Percentiles rank a stretch among this genome's conserved stretches.
Conservation (phyloP, 2,888 invertebrate genomes). For the Pteria penguin region DNA sequence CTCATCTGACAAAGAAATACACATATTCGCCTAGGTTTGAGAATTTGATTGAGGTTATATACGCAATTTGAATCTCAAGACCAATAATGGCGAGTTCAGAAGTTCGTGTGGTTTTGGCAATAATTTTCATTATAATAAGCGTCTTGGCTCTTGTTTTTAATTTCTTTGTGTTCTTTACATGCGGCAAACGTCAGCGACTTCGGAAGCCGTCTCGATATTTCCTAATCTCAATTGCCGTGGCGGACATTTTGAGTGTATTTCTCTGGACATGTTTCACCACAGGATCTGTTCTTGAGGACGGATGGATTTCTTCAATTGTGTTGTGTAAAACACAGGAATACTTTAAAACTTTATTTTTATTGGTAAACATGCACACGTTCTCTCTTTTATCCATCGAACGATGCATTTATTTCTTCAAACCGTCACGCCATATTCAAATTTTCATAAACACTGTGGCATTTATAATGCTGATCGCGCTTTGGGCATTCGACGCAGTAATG, state of each 20-base stretch:
- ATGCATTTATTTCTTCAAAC: constrained; percentile 57
- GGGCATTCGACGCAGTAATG: constrained; percentile 58
- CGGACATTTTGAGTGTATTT: constrained; percentile 55
- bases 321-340: constrained; percentile 61
- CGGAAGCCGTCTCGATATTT: constrained; percentile 46
- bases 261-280: constrained; percentile 60
- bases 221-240: constrained; percentile 49
- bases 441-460: constrained; percentile 56
- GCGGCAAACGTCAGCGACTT: constrained; percentile 46
- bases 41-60: no score
- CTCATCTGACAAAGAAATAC: no score
- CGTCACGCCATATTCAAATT: constrained; percentile 62
- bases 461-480: constrained; percentile 53
- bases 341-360: constrained; percentile 53
- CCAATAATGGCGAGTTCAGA: constrained; percentile 6
- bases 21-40: no score
- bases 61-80: no score
- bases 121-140: not conserved
- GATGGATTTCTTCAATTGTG: constrained; percentile 47
- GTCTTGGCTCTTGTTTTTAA: constrained; percentile 42
- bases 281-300: constrained; percentile 46
- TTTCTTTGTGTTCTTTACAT: constrained; percentile 46
- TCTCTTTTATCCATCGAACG: constrained; percentile 59
- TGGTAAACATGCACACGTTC: constrained; percentile 61
- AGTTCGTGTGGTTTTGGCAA: not conserved